A percentile compares a stretch with the other conserved stretches of the same genome.
These are phyloP conservation scores for Rhinichthys osculus DNA, from an alignment of 2,797 vertebrate genomes.

Conservation along the genomic window DNA sequence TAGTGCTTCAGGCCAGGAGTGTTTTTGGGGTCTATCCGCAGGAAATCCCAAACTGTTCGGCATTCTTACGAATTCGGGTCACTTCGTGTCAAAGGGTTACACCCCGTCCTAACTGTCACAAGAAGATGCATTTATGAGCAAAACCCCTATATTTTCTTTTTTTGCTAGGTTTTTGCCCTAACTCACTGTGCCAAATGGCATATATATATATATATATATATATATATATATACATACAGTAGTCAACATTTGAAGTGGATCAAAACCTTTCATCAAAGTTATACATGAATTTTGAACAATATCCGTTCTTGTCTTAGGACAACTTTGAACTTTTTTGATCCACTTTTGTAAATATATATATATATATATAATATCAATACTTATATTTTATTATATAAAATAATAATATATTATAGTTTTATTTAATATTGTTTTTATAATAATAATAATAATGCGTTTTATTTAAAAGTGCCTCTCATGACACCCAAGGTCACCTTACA, in stretches of 20 bases:
- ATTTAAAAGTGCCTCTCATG: neutral
- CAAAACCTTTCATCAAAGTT: no score
- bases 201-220: neutral
- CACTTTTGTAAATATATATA: no score
- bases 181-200: neutral
- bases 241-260: no score
- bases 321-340: no score
- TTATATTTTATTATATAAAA: neutral
- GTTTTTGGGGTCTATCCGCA: conserved; percentile 3
- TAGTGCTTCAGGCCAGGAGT: neutral
- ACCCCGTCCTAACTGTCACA: neutral
- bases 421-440: neutral
- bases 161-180: neutral
- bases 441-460: neutral
- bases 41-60: conserved; percentile 24
- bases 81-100: neutral
- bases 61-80: conserved; percentile 1
- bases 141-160: neutral
- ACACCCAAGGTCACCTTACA: neutral
- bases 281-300: no score
- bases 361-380: neutral
- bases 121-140: neutral
- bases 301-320: no score
- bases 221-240: no score
- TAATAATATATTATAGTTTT: no score